Evolutionary conservation across 2,113 vertebrate genomes (phyloP).

Genomic region (Emydocephalus ijimae): DNA sequence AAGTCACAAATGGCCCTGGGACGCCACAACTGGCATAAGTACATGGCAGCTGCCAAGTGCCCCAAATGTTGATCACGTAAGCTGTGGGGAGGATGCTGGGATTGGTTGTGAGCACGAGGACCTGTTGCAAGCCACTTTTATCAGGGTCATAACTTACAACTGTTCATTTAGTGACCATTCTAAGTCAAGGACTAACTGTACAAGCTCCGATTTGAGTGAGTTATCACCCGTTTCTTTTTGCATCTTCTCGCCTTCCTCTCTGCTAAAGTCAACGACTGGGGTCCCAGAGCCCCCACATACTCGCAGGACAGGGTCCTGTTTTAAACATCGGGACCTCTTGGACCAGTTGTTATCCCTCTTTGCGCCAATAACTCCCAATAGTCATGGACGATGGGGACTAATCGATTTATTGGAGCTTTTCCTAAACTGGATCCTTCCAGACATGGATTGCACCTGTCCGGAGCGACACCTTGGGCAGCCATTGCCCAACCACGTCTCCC

Average conservation of each 20-base stretch:
- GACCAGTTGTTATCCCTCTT: background rate
- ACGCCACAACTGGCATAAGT: background rate
- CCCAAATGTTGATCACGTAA: background rate
- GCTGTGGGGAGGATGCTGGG: background rate
- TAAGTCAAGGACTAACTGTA: background rate
- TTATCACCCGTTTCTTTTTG: background rate
- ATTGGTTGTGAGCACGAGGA: background rate
- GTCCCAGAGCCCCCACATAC: background rate
- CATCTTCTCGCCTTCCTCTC: background rate
- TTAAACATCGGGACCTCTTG: background rate
- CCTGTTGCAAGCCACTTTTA: background rate
- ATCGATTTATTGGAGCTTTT: background rate
- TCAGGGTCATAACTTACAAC: background rate
- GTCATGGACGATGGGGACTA: background rate
- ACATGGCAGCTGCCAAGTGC: background rate
- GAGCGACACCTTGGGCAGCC: background rate
- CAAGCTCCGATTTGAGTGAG: background rate
- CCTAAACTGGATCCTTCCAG: background rate
- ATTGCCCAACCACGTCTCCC: slow-evolving; percentile 14
- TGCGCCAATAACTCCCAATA: too few species aligned
- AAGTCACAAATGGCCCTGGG: too few species aligned
- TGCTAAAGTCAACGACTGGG: background rate
- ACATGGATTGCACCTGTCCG: background rate
- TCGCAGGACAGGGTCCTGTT: background rate
- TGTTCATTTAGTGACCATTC: background rate